Evolutionary conservation across 1,140 invertebrate species (phyloP), one percentile per base, ranked within the genome.

Genomic region (Portunus trituberculatus): DNA sequence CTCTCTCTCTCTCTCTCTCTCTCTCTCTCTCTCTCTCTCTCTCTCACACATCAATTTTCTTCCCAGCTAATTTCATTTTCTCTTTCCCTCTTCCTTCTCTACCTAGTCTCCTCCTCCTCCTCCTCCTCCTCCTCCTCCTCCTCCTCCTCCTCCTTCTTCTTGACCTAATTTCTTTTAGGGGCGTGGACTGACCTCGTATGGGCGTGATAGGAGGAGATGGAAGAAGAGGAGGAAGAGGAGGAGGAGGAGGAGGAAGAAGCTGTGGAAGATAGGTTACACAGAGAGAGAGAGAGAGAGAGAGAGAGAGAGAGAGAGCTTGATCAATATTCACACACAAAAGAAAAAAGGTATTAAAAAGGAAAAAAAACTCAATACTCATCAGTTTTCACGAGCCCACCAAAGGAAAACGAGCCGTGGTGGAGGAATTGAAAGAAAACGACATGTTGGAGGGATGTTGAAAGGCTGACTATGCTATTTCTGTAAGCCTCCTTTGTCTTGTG

Each of bases 1-100:
- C 52, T 14, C 25, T 59, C 25, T 31, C 90, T 91, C 45, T 28
- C 28, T 52, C 31, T 91, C 25, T 31, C 14, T 91, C 90, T 91
- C 90, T 52, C 48, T 59, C 46, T 52, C 46, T 52, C 48, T 52
- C 46, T 91, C 90, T 52, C 45, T 91, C 32, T 91, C 89, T 48
- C 39, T 91, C 89, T 48, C 89, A 28, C 89, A 52, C 52, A 59
- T 59, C 52, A 59, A 59, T 59, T 59, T 59, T 59, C 52, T 59
- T 59, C 16, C 16, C 12, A 59, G 52, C 52, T 59, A 59, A 59
- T 59, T 12, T 59, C 3, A 59, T 59, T 59, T 20, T 59, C 8
- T 10, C 8, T 29, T 29, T 7, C 28, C 28, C n/a, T 7, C 83
- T 86, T 31, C 83, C 28, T 39, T 31, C 32, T 83, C 29, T 83